Evolutionary conservation across 2,113 vertebrate species (phyloP).

Genomic region (Electrona antarctica): DNA sequence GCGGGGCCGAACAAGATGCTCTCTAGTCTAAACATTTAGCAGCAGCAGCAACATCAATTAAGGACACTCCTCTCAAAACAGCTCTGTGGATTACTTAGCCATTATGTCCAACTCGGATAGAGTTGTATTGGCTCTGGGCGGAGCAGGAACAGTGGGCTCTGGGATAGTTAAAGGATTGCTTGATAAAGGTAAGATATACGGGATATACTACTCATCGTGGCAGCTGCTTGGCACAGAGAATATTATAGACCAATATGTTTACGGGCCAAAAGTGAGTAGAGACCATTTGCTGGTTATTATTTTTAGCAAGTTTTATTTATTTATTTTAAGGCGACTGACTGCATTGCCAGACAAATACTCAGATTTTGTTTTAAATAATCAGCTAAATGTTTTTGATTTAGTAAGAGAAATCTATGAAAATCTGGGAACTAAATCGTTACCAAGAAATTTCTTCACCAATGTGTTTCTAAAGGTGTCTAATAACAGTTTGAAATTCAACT

Average conservation of each 20-base stretch:
- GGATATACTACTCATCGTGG: neutral
- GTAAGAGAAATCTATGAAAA: too few relatives aligned
- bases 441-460: too few relatives aligned
- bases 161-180: conserved; percentile 82
- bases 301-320: neutral
- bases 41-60: neutral
- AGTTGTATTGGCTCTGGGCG: conserved; percentile 82
- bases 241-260: neutral
- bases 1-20: conserved; percentile 18
- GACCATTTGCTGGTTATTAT: neutral
- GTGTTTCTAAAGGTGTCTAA: too few relatives aligned
- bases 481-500: too few relatives aligned
- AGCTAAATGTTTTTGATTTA: neutral
- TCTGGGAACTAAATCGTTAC: too few relatives aligned
- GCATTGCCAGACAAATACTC: too few relatives aligned
- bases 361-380: too few relatives aligned
- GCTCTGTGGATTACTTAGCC: conserved; percentile 4
- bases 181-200: conserved; percentile 79
- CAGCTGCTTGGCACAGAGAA: neutral
- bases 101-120: conserved; percentile 80
- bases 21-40: conserved; percentile 21
- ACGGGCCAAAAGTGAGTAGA: too few relatives aligned
- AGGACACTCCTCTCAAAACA: neutral
- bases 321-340: neutral
- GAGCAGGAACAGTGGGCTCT: conserved; percentile 83